These are phyloP conservation scores for Anseranas semipalmata DNA, from an alignment of 2,113 vertebrate genomes.

Conservation along the genomic window DNA sequence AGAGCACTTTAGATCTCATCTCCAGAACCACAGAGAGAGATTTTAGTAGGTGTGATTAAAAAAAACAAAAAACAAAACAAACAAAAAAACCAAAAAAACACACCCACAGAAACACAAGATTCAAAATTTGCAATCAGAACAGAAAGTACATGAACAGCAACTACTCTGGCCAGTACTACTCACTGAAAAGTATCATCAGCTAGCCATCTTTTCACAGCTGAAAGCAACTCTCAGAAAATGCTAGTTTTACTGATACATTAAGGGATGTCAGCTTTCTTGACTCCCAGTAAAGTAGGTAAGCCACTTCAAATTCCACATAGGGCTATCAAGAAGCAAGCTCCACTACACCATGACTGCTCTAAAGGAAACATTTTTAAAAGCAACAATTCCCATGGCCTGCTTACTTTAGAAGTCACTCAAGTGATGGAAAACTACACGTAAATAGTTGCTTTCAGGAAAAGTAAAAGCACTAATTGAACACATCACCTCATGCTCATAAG, in stretches of 20 bases:
- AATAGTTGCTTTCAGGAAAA: not conserved
- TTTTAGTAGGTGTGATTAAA: not conserved
- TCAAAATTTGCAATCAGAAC: not conserved
- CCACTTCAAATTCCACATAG: not conserved
- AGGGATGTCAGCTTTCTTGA: not conserved
- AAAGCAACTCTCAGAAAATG: not conserved
- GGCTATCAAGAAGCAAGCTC: not conserved
- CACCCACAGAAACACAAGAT: not conserved
- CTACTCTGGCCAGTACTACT: not conserved
- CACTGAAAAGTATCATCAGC: not conserved
- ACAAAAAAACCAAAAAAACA: not conserved
- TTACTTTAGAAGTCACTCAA: not conserved
- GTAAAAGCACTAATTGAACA: not conserved
- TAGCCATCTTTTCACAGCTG: not conserved
- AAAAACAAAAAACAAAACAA: too few relatives aligned
- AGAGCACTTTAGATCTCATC: not conserved
- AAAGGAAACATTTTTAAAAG: not conserved
- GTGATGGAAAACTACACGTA: not conserved
- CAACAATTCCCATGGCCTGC: not conserved
- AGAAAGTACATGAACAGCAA: not conserved
- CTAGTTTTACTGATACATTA: not conserved
- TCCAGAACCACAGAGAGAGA: not conserved
- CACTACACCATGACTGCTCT: not conserved
- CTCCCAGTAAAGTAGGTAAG: not conserved
- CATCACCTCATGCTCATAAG: not conserved